These are phyloP conservation scores for Antennarius maculatus DNA, from an alignment of 2,797 vertebrate species.

Conservation along the genomic window DNA sequence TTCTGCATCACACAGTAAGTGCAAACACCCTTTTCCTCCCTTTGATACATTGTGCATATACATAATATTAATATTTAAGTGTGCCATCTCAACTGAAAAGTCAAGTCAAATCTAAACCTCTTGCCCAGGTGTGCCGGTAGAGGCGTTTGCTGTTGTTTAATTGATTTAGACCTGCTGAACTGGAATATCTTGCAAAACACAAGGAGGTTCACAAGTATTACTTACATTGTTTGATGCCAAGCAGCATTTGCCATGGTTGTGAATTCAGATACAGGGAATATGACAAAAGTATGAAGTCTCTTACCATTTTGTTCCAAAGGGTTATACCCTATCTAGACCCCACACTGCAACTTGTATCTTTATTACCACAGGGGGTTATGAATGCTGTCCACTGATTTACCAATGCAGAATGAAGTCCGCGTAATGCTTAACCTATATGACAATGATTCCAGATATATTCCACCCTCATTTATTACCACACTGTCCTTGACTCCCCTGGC, in stretches of 20 bases:
- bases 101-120: slow-evolving; percentile 14
- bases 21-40: slow-evolving; percentile 11
- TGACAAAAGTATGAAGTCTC: slow-evolving; percentile 56
- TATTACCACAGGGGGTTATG: slow-evolving; percentile 84
- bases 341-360: slow-evolving; percentile 80
- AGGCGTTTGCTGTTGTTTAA: slow-evolving; percentile 11
- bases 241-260: slow-evolving; percentile 23
- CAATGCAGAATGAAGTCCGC: slow-evolving; percentile 87
- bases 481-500: slow-evolving; percentile 87
- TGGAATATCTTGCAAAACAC: slow-evolving; percentile 6
- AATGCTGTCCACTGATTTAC: slow-evolving; percentile 85
- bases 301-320: slow-evolving; percentile 45
- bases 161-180: slow-evolving; percentile 12
- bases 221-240: not conserved
- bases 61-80: slow-evolving; percentile 17
- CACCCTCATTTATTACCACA: slow-evolving; percentile 88
- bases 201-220: slow-evolving; percentile 11
- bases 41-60: slow-evolving; percentile 17
- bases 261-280: slow-evolving; percentile 37
- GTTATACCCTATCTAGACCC: slow-evolving; percentile 66
- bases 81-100: not conserved
- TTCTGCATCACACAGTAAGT: slow-evolving; percentile 87
- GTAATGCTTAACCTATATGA: slow-evolving; percentile 86
- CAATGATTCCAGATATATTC: slow-evolving; percentile 88
- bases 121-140: not conserved